Conservation (phyloP, 2,888 invertebrate species). For the Brachynemurus nebulosus region DNA sequence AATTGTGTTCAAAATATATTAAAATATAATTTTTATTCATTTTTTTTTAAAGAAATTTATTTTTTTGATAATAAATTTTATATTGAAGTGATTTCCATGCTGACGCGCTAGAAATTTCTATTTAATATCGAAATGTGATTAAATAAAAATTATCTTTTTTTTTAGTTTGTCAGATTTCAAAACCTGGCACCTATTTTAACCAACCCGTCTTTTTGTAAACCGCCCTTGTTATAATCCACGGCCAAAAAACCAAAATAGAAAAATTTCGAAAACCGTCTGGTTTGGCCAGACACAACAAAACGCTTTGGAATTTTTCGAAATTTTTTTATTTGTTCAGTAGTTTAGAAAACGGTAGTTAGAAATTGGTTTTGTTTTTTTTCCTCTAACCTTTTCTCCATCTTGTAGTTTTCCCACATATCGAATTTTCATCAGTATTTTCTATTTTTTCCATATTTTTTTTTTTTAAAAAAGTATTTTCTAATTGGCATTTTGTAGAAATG, state of each 20-base stretch:
- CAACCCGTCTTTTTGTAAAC: too few relatives aligned
- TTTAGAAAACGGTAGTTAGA: conserved; percentile 1
- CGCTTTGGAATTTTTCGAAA: neutral
- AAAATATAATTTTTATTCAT: neutral
- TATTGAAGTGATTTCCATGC: conserved; percentile 31
- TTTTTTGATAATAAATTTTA: conserved; percentile 2
- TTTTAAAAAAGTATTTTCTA: conserved; percentile 13
- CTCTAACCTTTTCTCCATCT: too few relatives aligned
- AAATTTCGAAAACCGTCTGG: too few relatives aligned
- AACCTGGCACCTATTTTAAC: neutral
- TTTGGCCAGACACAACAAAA: too few relatives aligned
- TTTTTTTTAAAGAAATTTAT: conserved; percentile 3
- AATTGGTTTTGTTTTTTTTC: neutral
- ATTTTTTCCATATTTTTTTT: conserved; percentile 10
- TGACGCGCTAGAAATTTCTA: conserved; percentile 25
- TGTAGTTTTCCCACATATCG: too few relatives aligned
- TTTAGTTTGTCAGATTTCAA: too few relatives aligned
- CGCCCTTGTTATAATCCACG: too few relatives aligned
- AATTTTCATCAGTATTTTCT: conserved; percentile 1
- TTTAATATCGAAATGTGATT: neutral
- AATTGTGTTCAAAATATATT: conserved; percentile 1
- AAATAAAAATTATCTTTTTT: neutral
- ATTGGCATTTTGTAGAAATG: conserved; percentile 9
- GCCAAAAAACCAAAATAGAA: too few relatives aligned
- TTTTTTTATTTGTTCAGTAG: conserved; percentile 3